Evolutionary conservation across 2,888 invertebrate species (phyloP), one percentile per base, ranked within the genome.

Genomic region (Synergus itoensis): DNA sequence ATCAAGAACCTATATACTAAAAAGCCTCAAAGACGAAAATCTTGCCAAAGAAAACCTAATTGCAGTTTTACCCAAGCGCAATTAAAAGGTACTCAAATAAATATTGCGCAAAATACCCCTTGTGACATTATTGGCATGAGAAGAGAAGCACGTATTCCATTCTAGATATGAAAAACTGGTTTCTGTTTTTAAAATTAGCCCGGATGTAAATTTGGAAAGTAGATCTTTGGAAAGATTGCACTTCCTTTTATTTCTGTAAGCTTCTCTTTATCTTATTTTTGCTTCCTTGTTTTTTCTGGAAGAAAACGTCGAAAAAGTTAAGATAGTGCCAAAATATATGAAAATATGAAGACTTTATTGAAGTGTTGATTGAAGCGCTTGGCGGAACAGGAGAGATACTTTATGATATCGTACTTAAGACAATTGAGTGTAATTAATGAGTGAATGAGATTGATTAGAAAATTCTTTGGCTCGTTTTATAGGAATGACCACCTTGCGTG

Each of bases 401-500:
- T 48, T 28, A 28, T 28, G 8, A 4, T 4, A 7, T n/a, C n/a
- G 7, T 3, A 53, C 2, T 57, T 1, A 57, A 18, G 4, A 57
- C 9, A 18, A 18, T 18, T 18, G 0, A 28, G 14, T 62, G 14
- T 11, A 28, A 14, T 21, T 62, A 28, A 62, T 62, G 12, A 62
- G 14, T 62, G 62, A 28, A 62, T 28, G 9, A 28, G 1, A 62
- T 28, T 28, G 7, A 62, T 62, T 28, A 28, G 14, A 62, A 62
- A 28, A 12, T 21, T 45, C 45, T 28, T 48, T 48, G 69, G 21
- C 69, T 21, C 28, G 8, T 45, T n/a, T 48, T 21, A 62, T 62
- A 21, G 62, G 28, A 62, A 62, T 62, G 62, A 14, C 62, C 62
- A 86, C 86, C 84, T 87, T 84, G 86, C 82, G 79, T 84, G 83